Evolutionary conservation across 2,888 invertebrate species (phyloP).

Genomic region (Agonum fuliginosum): DNA sequence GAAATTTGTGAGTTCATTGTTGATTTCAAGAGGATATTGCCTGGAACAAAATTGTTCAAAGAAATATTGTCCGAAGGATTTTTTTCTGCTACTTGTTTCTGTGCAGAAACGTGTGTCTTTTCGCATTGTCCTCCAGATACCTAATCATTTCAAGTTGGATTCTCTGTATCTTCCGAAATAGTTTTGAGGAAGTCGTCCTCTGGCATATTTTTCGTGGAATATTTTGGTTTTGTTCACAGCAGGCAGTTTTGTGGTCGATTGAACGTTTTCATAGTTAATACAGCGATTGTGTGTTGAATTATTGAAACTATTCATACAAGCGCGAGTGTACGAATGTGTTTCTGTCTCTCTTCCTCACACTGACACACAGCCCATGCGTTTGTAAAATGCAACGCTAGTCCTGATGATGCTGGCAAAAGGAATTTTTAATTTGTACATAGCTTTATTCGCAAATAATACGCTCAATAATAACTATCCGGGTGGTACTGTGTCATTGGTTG

Average conservation of each 20-base stretch:
- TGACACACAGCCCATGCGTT: no score
- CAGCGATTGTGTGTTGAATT: conserved; percentile 37
- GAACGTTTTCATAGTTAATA: conserved; percentile 21
- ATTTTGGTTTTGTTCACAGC: conserved; percentile 12
- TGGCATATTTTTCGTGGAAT: conserved; percentile 3
- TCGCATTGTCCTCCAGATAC: neutral
- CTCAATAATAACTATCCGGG: conserved; percentile 30
- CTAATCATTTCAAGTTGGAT: no score
- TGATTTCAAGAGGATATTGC: no score
- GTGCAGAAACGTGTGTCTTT: neutral
- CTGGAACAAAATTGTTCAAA: no score
- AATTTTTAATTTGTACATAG: conserved; percentile 52
- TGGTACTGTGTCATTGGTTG: conserved; percentile 24
- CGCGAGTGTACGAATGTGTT: conserved; percentile 3
- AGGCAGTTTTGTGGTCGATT: conserved; percentile 23
- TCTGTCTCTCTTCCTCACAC: neutral
- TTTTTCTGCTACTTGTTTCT: no score
- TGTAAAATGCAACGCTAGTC: conserved; percentile 7
- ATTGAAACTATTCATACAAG: conserved; percentile 37
- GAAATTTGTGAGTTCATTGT: no score
- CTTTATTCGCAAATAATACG: conserved; percentile 51
- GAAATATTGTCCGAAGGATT: no score
- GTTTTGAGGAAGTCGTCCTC: neutral
- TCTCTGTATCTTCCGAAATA: neutral
- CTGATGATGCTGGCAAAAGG: conserved; percentile 47